phyloP scores from a whole-genome alignment of 1,140 invertebrate species.

The Ceratosolen fusciceps region DNA sequence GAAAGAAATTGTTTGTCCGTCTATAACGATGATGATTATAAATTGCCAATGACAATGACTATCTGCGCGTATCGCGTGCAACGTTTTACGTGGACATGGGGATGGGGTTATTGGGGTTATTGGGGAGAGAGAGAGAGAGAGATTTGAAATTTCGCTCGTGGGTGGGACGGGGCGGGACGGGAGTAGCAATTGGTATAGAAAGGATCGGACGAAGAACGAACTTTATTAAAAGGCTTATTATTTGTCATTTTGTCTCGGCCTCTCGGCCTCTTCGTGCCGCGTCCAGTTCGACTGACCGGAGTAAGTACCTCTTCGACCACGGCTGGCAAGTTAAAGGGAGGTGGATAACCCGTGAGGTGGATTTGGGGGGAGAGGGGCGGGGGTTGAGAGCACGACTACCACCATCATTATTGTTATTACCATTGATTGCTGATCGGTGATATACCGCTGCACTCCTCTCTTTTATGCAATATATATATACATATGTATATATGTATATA shows the following conservation, averaged over 20 bases:
- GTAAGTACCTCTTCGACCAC: constrained; percentile 65
- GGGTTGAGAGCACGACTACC: constrained; percentile 11
- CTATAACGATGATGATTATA: constrained; percentile 66
- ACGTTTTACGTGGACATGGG: too few relatives aligned
- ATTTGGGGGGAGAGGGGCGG: constrained; percentile 2
- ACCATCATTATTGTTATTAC: too few relatives aligned
- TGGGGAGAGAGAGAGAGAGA: constrained; percentile 29
- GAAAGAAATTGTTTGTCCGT: constrained; percentile 63
- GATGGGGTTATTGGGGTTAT: too few relatives aligned
- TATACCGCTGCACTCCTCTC: constrained; percentile 62
- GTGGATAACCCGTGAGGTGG: neutral
- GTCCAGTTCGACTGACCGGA: constrained; percentile 57
- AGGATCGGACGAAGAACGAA: constrained; percentile 50
- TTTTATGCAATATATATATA: constrained; percentile 68
- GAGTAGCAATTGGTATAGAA: neutral
- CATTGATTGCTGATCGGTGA: too few relatives aligned
- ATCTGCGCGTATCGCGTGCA: constrained; percentile 71
- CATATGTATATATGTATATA: too few relatives aligned
- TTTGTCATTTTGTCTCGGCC: too few relatives aligned
- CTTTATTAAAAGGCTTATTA: constrained; percentile 73
- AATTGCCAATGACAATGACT: constrained; percentile 64
- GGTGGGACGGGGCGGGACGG: neutral
- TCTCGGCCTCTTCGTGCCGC: too few relatives aligned
- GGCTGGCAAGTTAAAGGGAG: constrained; percentile 51
- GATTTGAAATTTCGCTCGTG: neutral